These are phyloP conservation scores for Laterallus jamaicensis DNA, from an alignment of 2,113 vertebrate genomes.

Conservation along the genomic window DNA sequence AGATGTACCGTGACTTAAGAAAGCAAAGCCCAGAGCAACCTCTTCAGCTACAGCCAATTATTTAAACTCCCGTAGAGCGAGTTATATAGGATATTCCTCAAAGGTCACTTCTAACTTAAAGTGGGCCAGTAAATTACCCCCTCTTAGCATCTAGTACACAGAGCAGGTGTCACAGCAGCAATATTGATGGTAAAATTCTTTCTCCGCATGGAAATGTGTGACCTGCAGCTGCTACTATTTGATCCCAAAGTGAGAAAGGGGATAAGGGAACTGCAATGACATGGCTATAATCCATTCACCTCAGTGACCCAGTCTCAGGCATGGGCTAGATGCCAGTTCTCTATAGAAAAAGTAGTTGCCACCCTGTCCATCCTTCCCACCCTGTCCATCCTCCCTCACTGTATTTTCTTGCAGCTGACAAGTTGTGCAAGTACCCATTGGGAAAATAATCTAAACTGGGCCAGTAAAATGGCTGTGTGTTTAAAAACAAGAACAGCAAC, in stretches of 20 bases:
- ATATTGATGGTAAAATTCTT: background rate
- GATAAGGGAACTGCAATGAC: background rate
- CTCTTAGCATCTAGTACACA: background rate
- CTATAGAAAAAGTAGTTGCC: background rate
- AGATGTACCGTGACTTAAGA: background rate
- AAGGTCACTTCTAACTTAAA: background rate
- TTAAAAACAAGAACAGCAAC: background rate
- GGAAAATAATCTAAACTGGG: background rate
- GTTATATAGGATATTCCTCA: background rate
- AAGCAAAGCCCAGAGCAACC: background rate
- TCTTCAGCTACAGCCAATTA: background rate
- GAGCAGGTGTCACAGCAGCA: background rate
- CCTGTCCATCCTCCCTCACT: background rate
- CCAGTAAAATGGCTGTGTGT: background rate
- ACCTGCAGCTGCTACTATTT: background rate
- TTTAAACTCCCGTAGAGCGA: fast-evolving
- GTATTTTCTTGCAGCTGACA: background rate
- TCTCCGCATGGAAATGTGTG: fast-evolving
- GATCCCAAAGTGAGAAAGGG: background rate
- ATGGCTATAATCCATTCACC: background rate
- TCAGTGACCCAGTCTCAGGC: background rate
- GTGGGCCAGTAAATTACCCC: background rate
- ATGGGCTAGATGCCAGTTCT: background rate
- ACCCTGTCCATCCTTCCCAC: background rate
- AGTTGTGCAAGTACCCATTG: background rate